Conservation (phyloP, 92 coral and sea anemone species). For the Hydrozoanthus gracilis region DNA sequence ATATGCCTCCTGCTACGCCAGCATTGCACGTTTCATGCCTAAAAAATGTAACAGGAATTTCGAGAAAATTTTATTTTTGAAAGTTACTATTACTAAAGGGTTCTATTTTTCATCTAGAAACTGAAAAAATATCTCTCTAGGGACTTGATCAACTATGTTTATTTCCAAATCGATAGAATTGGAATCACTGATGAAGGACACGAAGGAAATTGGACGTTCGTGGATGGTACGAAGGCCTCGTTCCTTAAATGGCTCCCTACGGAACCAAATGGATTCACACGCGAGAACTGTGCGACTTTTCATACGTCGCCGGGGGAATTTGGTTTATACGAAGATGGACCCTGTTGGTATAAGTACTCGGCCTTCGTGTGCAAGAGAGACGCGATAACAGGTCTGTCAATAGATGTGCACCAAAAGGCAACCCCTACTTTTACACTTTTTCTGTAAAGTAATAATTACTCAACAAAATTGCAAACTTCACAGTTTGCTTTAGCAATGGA, state of each 20-base stretch:
- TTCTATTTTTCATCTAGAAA: neutral
- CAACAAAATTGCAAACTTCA: no score
- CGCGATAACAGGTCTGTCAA: neutral
- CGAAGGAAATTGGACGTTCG: slow-evolving; percentile 27
- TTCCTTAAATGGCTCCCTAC: slow-evolving; percentile 6
- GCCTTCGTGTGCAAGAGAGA: slow-evolving; percentile 30
- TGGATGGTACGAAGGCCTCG: slow-evolving; percentile 27
- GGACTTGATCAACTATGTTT: neutral
- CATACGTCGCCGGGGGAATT: neutral
- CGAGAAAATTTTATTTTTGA: no score
- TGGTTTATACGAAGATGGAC: slow-evolving; percentile 14
- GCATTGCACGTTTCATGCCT: no score
- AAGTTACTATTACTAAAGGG: no score
- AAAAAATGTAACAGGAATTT: no score
- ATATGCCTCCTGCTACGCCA: no score
- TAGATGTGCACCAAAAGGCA: neutral
- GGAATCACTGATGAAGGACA: slow-evolving; percentile 36
- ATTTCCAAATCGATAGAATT: neutral
- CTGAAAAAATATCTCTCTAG: neutral
- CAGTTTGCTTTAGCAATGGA: no score
- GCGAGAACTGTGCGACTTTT: slow-evolving; percentile 19
- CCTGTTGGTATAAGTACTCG: neutral
- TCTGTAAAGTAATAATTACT: no score
- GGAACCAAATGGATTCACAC: slow-evolving; percentile 15
- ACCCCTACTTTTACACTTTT: neutral